phyloP scores from a whole-genome alignment of 2,113 vertebrate species.

The Bos indicus region DNA sequence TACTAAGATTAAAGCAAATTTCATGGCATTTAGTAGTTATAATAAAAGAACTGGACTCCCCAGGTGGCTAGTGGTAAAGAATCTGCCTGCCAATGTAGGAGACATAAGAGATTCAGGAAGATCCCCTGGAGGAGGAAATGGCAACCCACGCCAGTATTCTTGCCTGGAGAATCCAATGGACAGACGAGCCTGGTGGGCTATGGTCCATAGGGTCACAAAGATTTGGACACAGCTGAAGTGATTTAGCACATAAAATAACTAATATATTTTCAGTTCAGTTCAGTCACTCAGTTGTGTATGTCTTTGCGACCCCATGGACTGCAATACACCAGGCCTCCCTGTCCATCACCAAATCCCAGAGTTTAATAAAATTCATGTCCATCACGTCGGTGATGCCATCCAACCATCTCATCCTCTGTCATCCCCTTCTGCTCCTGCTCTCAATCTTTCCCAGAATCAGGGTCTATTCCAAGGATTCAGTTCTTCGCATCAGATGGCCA shows the following conservation, averaged over 20 bases:
- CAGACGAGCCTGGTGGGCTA: rapidly evolving
- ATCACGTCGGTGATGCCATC: rapidly evolving
- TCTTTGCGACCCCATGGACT: rapidly evolving
- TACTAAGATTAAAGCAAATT: not conserved
- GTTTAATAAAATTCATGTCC: not conserved
- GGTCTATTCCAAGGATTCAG: not conserved
- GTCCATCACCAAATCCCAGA: not conserved
- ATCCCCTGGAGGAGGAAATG: not conserved
- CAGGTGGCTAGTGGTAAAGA: not conserved
- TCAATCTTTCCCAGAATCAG: not conserved
- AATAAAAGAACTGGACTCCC: not conserved
- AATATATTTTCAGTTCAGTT: not conserved
- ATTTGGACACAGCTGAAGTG: not conserved
- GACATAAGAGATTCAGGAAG: not conserved
- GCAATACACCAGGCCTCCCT: not conserved
- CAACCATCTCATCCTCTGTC: not conserved
- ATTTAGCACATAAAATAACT: not conserved
- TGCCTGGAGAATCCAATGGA: not conserved
- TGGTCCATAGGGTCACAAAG: not conserved
- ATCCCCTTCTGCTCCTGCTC: not conserved
- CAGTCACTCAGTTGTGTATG: rapidly evolving
- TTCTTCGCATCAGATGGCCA: not conserved
- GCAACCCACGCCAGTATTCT: not conserved
- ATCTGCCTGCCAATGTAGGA: not conserved
- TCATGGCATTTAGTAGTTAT: not conserved